Evolutionary conservation across 1,140 invertebrate genomes (phyloP), one percentile per base, ranked within the genome.

Genomic region (Antheraea mylitta): DNA sequence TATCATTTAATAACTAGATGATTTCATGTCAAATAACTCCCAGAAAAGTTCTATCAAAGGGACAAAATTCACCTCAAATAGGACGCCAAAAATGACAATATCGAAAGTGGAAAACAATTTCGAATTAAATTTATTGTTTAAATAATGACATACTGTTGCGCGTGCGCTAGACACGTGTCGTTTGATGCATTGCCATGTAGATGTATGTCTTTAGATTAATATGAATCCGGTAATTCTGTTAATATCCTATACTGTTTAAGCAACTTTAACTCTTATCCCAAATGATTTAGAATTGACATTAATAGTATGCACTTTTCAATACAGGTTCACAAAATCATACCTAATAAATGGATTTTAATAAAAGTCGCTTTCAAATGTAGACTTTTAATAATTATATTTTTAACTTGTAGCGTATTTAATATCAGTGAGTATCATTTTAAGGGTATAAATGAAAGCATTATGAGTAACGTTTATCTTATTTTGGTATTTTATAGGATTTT

Each of bases 91-190:
- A 30, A 42, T 0, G 38, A 42, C 11, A 42, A 53, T 53, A 53
- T 16, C 6, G 11, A n/a, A 61, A 30, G 30, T 61, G 30, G 60
- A 65, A 48, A 77, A 76, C 45, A 53, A 83, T 81, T 86, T 79
- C 71, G 76, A 87, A 86, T 85, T 82, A 83, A 82, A 86, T 86
- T 84, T 84, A 82, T 87, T 85, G 79, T 84, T 85, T 82, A 80
- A 85, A 85, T 85, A 85, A 87, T 83, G 75, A 83, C 77, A 79
- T 74, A 74, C 72, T 71, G 76, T 64, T 65, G 67, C 64, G 74
- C 80, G 77, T 78, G 79, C 74, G 48, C 18, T 22, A 4, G 59
- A 19, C 58, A 67, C 66, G 58, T 61, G 65, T 18, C 59, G 10
- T 19, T 22, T 10, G 16, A 30, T 61, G 60, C 9, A 36, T 36